phyloP scores from a whole-genome alignment of 30 jellyfish, hydroid and myxozoan species.

The Chrysaora quinquecirrha region DNA sequence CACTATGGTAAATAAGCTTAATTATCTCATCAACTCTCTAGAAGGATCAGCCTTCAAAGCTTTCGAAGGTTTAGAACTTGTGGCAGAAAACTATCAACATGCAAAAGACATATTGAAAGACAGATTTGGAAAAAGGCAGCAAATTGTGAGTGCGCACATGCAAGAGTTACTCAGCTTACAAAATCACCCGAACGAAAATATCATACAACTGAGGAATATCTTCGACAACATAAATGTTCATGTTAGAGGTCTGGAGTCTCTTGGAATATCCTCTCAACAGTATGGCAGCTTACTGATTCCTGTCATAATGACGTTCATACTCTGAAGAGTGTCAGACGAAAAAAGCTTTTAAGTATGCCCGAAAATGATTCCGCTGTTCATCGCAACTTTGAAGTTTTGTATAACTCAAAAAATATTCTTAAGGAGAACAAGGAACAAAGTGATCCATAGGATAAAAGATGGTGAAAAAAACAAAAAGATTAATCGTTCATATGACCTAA shows the following conservation, averaged over 20 bases:
- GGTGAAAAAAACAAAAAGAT: too few relatives aligned
- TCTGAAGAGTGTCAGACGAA: too few relatives aligned
- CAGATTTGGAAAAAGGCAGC: slow-evolving; percentile 51
- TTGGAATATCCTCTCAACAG: slow-evolving; percentile 39
- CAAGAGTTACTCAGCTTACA: slow-evolving; percentile 41
- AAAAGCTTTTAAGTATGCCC: too few relatives aligned
- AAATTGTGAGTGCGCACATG: slow-evolving; percentile 68
- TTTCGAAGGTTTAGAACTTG: slow-evolving; percentile 45
- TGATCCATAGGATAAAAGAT: too few relatives aligned
- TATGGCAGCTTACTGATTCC: slow-evolving; percentile 77
- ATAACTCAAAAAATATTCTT: too few relatives aligned
- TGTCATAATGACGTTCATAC: slow-evolving; percentile 33
- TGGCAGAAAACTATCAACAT: slow-evolving; percentile 39
- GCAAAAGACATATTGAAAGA: slow-evolving; percentile 48
- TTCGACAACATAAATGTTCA: slow-evolving; percentile 57
- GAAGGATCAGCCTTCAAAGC: slow-evolving; percentile 60
- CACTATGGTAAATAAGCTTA: slow-evolving; percentile 48
- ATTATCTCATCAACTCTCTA: slow-evolving; percentile 51
- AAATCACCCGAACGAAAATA: too few relatives aligned
- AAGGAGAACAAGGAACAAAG: too few relatives aligned
- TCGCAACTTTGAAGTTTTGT: too few relatives aligned
- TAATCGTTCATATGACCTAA: too few relatives aligned
- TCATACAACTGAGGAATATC: slow-evolving; percentile 31
- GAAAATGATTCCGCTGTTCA: too few relatives aligned
- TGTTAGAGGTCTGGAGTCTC: slow-evolving; percentile 62